Evolutionary conservation across 2,113 vertebrate genomes (phyloP).

Genomic region (Pantherophis guttatus): DNA sequence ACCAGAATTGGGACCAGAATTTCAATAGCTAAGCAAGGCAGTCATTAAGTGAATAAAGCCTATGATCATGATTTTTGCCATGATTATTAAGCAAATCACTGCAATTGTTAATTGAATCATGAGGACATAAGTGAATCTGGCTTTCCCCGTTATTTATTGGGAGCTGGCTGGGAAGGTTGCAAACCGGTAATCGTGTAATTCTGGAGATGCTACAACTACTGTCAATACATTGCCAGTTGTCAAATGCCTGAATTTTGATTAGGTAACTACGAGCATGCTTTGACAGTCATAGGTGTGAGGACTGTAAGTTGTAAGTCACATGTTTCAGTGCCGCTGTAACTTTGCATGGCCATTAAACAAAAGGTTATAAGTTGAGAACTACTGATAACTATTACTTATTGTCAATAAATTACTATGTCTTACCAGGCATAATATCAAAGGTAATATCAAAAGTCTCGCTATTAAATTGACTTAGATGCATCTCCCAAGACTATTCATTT

Average conservation of each 20-base stretch:
- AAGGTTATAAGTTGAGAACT: background rate
- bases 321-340: background rate
- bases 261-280: background rate
- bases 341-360: background rate
- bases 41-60: background rate
- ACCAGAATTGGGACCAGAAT: background rate
- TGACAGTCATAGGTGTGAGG: background rate
- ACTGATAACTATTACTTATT: background rate
- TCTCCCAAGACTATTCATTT: constrained; percentile 18
- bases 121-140: background rate
- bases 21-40: background rate
- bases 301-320: background rate
- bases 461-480: constrained; percentile 26
- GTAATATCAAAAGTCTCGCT: constrained; percentile 29
- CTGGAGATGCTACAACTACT: background rate
- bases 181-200: background rate
- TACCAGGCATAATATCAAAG: background rate
- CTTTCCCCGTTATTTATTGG: background rate
- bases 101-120: background rate
- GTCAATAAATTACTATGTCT: constrained; percentile 3
- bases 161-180: background rate
- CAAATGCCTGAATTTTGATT: background rate
- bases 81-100: background rate
- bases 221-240: background rate
- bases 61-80: background rate